phyloP scores from a whole-genome alignment of 92 coral and sea anemone species.

The Ricordea florida region DNA sequence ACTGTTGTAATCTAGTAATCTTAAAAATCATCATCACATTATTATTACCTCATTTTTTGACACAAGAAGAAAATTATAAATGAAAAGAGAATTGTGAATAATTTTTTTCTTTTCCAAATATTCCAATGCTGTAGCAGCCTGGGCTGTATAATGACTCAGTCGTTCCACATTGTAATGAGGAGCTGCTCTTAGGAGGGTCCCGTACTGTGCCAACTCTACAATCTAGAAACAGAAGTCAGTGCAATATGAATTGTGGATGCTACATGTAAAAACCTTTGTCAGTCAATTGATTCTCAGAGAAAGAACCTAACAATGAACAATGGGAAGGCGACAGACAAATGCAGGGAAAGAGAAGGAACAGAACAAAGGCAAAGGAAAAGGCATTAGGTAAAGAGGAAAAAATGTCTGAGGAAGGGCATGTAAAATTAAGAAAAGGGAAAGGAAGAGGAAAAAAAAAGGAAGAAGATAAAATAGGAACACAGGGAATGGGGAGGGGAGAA shows the following conservation, averaged over 20 bases:
- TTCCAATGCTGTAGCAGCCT: slow-evolving; percentile 28
- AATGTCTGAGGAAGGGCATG: too few species aligned
- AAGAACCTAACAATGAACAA: too few species aligned
- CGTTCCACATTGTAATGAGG: not conserved
- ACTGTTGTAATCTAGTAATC: too few species aligned
- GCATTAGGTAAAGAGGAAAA: too few species aligned
- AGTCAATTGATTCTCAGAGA: not conserved
- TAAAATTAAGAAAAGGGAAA: too few species aligned
- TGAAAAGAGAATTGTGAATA: not conserved
- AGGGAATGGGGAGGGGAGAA: not conserved
- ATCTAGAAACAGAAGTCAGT: not conserved
- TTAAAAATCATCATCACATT: too few species aligned
- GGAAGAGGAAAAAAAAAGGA: too few species aligned
- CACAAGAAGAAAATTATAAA: not conserved
- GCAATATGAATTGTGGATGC: not conserved
- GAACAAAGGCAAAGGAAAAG: too few species aligned
- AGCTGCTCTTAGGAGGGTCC: not conserved
- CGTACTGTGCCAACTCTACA: slow-evolving; percentile 25
- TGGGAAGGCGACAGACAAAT: too few species aligned
- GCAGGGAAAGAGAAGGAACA: too few species aligned
- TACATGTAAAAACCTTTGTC: not conserved
- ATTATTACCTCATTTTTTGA: slow-evolving; percentile 9
- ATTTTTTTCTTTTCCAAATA: not conserved
- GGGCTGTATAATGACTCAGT: slow-evolving; percentile 17
- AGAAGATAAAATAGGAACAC: too few species aligned